Base-by-base conservation (phyloP, 2,113 vertebrate genomes). In the Callionymus lyra region DNA sequence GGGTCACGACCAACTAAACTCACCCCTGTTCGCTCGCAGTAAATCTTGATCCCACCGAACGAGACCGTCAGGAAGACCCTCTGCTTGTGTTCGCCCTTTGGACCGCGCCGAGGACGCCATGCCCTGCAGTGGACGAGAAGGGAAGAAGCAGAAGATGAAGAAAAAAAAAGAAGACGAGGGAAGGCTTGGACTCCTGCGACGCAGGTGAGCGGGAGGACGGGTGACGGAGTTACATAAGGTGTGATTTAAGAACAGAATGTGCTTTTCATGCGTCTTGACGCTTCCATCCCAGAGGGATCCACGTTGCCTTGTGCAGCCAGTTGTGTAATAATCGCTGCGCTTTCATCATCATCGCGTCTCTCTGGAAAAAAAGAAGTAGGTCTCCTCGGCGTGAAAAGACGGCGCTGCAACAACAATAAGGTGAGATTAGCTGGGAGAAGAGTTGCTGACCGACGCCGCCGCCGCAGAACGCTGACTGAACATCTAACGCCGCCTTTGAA, bases 31-130 rank as follows among this genome's bases (percentile, higher is more conserved):
- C 94, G 91, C 74, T 98, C 94, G 63, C 97, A 94, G 48, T 96
- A 98, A 83, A 98, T 96, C 85, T 96, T 96, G 85, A 98, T 98
- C 70, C 95, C 95, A 59, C 91, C 91, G 56, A 98, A 98, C 65
- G 95, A 98, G 70, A 98, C 85, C 18, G 92, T 98, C 80, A 98
- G 72, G 85, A 97, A 94, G 80, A 98, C 82, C 67, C 94, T 88
- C 81, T 95, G 95, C 82, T 98, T 98, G 85, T 98, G 95, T 55
- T 96, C 92, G 54, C 95, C n/a, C 95, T 84, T 96, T 97, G 19
- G 95, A 98, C 61, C 95, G 92, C 36, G 94, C 90, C 1, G 91
- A 89, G 50, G 92, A 91, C 49, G 90, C 94, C 77, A 95, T 88
- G 47, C 92, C 95, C 95, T 98, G 63, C 54, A 51, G 76, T 71